Evolutionary conservation across 2,113 vertebrate species (phyloP).

Genomic region (Atrichornis clamosus): DNA sequence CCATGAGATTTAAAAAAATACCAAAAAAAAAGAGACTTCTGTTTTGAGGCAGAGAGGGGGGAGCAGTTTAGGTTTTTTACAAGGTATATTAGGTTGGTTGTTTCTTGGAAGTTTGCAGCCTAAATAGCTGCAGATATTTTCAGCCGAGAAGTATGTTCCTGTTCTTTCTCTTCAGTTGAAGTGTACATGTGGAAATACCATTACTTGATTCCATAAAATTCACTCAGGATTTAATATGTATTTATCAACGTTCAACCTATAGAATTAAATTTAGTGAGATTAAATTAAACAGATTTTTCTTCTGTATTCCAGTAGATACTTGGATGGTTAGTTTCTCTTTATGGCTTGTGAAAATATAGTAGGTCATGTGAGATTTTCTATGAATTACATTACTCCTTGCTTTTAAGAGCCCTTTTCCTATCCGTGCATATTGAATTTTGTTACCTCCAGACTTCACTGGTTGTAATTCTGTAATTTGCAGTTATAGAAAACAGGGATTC

Average conservation of each 20-base stretch:
- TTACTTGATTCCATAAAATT: background rate
- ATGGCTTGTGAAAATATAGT: background rate
- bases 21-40: background rate
- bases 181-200: background rate
- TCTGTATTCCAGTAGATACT: background rate
- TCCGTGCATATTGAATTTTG: background rate
- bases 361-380: background rate
- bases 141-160: background rate
- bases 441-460: background rate
- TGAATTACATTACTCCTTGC: background rate
- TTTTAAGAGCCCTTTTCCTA: background rate
- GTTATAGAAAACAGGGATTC: background rate
- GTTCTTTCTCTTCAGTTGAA: background rate
- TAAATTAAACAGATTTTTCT: background rate
- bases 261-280: background rate
- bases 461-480: background rate
- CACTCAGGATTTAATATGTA: rapidly evolving
- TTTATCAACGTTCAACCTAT: background rate
- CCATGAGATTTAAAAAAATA: background rate
- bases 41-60: background rate
- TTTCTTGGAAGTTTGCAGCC: background rate
- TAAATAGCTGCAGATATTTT: background rate
- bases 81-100: background rate
- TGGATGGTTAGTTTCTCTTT: background rate
- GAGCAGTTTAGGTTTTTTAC: background rate